These are phyloP conservation scores for Sebastes hubbsi DNA, from an alignment of 2,797 vertebrate genomes.

Conservation along the genomic window DNA sequence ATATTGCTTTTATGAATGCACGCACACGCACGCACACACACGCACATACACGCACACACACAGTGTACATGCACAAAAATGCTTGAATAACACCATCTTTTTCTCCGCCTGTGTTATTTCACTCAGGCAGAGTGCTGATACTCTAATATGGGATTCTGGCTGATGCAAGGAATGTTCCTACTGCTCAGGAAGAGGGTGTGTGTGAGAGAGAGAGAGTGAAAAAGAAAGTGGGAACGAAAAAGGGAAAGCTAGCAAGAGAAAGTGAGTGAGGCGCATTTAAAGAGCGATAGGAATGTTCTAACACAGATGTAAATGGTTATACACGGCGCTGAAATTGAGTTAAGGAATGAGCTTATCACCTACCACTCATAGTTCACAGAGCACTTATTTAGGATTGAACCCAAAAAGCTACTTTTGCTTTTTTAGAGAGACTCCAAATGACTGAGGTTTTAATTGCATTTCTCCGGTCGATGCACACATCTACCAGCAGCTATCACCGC, in stretches of 20 bases:
- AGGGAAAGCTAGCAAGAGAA: not conserved
- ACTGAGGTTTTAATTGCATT: conserved; percentile 7
- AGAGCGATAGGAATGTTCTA: conserved; percentile 20
- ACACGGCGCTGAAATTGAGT: conserved; percentile 13
- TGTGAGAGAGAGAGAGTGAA: not conserved
- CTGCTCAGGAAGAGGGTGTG: conserved; percentile 51
- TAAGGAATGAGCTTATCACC: conserved; percentile 38
- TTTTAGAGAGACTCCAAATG: conserved; percentile 8
- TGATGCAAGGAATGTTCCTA: conserved; percentile 65
- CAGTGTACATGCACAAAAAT: not conserved
- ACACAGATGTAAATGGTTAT: conserved; percentile 37
- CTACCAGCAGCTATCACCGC: not conserved
- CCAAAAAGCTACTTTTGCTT: conserved; percentile 27
- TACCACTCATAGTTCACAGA: not conserved
- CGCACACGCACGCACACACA: not conserved
- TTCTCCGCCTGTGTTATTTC: conserved; percentile 29
- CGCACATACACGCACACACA: not conserved
- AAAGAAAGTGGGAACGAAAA: not conserved
- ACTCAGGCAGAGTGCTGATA: conserved; percentile 42
- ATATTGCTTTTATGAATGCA: not conserved
- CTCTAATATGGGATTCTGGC: conserved; percentile 53
- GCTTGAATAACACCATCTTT: conserved; percentile 19
- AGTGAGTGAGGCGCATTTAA: not conserved
- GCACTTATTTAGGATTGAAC: conserved; percentile 16
- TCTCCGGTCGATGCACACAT: not conserved